phyloP scores from a whole-genome alignment of 2,113 vertebrate genomes.

The Benitochromis conjunctus region DNA sequence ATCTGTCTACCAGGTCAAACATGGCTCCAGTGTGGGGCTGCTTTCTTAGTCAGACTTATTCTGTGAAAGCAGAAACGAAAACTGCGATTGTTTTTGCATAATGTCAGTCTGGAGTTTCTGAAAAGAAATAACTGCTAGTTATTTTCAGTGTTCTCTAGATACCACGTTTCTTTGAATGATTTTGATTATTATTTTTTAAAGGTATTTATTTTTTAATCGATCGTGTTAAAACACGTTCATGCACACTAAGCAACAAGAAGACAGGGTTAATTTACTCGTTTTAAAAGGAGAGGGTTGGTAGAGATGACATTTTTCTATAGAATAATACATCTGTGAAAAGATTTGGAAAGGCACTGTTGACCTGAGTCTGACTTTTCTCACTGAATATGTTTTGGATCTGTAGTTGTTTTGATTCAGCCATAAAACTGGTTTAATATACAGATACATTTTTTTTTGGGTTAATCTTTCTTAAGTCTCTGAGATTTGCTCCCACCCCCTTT shows the following conservation, averaged over 20 bases:
- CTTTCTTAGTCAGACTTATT: neutral
- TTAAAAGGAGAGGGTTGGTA: neutral
- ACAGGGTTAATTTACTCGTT: neutral
- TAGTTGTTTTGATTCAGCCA: neutral
- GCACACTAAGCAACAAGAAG: neutral
- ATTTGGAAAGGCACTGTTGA: neutral
- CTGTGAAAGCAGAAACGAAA: neutral
- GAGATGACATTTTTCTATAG: neutral
- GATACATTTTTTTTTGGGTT: neutral
- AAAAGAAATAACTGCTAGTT: neutral
- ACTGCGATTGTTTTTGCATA: neutral
- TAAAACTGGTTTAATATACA: neutral
- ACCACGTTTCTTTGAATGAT: fast-evolving
- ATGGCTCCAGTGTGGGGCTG: slow-evolving; percentile 2
- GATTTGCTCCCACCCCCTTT: neutral
- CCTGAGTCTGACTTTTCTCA: neutral
- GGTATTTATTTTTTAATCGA: fast-evolving
- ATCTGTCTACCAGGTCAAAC: slow-evolving; percentile 25
- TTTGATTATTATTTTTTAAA: neutral
- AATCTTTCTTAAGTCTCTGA: neutral
- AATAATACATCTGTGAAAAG: neutral
- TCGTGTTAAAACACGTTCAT: neutral
- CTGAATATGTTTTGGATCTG: neutral
- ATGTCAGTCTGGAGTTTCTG: neutral
- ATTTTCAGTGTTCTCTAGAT: neutral